Base-by-base conservation (phyloP, 2,113 vertebrate genomes). In the Garra rufa region DNA sequence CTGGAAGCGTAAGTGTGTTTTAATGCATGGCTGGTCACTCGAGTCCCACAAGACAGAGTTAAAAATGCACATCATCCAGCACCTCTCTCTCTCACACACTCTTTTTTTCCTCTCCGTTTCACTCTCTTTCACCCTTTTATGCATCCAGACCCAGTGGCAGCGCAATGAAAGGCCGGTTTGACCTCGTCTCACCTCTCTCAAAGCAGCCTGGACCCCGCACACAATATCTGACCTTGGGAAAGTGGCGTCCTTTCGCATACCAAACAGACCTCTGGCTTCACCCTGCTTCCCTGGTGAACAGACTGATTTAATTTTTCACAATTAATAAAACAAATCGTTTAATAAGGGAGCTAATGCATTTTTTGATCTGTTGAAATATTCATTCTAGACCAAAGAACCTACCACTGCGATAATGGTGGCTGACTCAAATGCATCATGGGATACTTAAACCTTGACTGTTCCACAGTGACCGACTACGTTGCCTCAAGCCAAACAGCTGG, bases 221-320 rank as follows among this genome's bases (percentile, higher is more conserved):
- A 92, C 91, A 92, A 91, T 91, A 91, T 90, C 88, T 93, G 91
- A 93, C 92, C 92, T 93, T 94, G 93, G 90, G 90, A 87, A 87
- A 84, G 88, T 85, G 89, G 89, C 89, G 89, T 91, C 81, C 41
- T 63, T 88, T 90, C 90, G 89, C 91, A 93, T 92, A 92, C 91
- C 92, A 87, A 88, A 90, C 90, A 89, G 91, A 89, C 86, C 91
- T 90, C 55, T 26, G 30, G 50, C 9, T 76, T 52, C 50, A 55
- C 67, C 38, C 59, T 43, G 28, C 30, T 48, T 81, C 70, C 9
- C 50, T 46, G 44, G 50, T 44, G 44, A 21, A 61, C 55, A 21
- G 19, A 38, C 15, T 28, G 59, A 69, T 52, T 76, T 41, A 17
- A 82, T 77, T 30, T 59, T 19, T 76, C n/a, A 28, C 30, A 82